These are phyloP conservation scores for Aleadryas rufinucha DNA, from an alignment of 2,113 vertebrate genomes.

Conservation along the genomic window DNA sequence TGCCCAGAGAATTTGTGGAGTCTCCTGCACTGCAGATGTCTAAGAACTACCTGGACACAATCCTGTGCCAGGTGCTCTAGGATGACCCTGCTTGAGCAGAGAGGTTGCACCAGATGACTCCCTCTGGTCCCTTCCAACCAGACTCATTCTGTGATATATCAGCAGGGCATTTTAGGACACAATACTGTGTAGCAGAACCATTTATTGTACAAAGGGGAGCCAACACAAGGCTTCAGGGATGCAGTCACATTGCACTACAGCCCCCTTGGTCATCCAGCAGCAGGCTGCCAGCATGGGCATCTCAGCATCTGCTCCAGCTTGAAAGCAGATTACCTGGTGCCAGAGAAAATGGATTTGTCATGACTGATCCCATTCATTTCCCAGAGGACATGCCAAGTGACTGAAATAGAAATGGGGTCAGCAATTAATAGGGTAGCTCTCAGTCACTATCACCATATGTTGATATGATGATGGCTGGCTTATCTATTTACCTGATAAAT, in stretches of 20 bases:
- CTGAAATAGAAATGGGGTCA: conserved; percentile 55
- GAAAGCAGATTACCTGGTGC: conserved; percentile 39
- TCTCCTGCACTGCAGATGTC: not conserved
- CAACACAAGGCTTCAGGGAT: not conserved
- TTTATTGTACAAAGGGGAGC: not conserved
- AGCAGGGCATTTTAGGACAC: not conserved
- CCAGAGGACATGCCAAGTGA: conserved; percentile 9
- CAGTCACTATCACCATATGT: not conserved
- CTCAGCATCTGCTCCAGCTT: not conserved
- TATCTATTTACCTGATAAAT: conserved; percentile 22
- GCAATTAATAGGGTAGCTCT: conserved; percentile 17
- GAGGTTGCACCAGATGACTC: not conserved
- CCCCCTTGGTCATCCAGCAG: not conserved
- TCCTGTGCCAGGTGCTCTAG: not conserved
- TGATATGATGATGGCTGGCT: not conserved
- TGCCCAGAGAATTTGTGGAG: not conserved
- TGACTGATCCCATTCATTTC: conserved; percentile 12
- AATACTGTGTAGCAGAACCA: not conserved
- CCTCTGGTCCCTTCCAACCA: not conserved
- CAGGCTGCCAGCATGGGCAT: not conserved
- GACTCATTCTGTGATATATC: not conserved
- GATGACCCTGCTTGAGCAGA: not conserved
- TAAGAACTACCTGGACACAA: not conserved
- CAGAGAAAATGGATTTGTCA: conserved; percentile 13
- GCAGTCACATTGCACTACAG: not conserved